Conservation (phyloP, 23 tunicate species). For the Oikopleura albicans region DNA sequence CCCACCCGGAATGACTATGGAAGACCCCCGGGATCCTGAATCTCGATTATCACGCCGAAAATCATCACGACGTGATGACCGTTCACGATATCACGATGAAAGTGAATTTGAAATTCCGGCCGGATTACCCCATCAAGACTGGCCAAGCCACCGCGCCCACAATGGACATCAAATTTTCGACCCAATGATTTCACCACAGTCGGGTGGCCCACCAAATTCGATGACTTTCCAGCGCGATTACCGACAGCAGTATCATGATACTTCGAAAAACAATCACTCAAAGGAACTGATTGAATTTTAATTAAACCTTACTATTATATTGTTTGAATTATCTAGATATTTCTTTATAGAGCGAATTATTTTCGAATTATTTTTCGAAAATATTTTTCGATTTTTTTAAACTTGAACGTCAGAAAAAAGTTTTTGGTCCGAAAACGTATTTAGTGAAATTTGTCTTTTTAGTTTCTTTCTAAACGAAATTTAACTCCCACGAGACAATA, state of each 20-base stretch:
- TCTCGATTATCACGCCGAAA: background rate
- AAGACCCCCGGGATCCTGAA: background rate
- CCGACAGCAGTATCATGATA: conserved; percentile 7
- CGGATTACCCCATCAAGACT: background rate
- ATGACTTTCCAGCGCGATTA: conserved; percentile 3
- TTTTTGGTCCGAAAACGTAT: no score
- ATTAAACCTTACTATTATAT: no score
- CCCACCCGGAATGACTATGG: conserved; percentile 14
- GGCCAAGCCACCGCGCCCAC: background rate
- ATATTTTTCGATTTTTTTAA: no score
- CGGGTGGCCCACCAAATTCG: conserved; percentile 11
- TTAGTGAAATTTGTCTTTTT: no score
- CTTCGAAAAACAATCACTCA: background rate
- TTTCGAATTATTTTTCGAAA: no score
- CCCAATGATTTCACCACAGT: background rate
- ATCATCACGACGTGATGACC: background rate
- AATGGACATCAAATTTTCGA: background rate
- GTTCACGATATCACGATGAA: background rate
- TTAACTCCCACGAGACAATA: no score
- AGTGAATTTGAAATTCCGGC: background rate
- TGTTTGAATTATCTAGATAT: no score
- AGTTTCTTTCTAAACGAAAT: no score
- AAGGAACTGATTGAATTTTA: background rate
- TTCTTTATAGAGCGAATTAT: no score
- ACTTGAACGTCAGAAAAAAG: no score